Evolutionary conservation across 2,888 invertebrate genomes (phyloP), one percentile per base, ranked within the genome.

Genomic region (Iphiclides podalirius): DNA sequence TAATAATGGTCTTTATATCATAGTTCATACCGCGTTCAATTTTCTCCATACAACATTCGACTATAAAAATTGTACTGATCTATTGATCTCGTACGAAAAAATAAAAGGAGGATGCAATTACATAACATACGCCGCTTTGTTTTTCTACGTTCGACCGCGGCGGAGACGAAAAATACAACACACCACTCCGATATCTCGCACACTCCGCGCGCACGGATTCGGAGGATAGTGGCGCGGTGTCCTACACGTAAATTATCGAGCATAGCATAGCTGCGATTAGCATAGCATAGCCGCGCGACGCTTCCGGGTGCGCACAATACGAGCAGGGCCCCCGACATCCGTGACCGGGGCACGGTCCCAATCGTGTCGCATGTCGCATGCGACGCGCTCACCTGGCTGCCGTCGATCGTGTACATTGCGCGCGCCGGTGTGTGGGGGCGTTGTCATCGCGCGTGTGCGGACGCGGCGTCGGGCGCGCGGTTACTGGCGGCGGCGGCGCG

Each of bases 391-490:
- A 88, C 87, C 87, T 88, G 87, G 70, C 77, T 74, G 79, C 78
- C 81, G 75, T 84, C 87, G 66, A 84, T 78, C 72, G 84, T 85
- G 83, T 77, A 84, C 87, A 88, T 88, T 80, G 79, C 84, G 81
- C 62, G 54, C 71, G 75, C 72, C 75, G 64, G n/a, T n/a, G n/a
- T 70, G 64, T 59, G 75, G 66, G 68, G 66, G 70, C 67, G 69
- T 67, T 71, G 68, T 74, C 78, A 73, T 77, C 75, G 72, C 83
- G 78, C 83, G 78, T 54, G 62, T 59, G 60, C 62, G 54, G 50
- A 55, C 64, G 76, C 79, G 75, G 67, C 68, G 77, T 79, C 75
- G 61, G 73, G 75, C 81, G 85, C 85, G 83, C 73, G 69, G 63
- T 79, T 76, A 82, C 79, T 83, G 79, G 70, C 65, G 66, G 64